Conservation (phyloP, 2,113 vertebrate genomes). For the Melanerpes aurifrons region DNA sequence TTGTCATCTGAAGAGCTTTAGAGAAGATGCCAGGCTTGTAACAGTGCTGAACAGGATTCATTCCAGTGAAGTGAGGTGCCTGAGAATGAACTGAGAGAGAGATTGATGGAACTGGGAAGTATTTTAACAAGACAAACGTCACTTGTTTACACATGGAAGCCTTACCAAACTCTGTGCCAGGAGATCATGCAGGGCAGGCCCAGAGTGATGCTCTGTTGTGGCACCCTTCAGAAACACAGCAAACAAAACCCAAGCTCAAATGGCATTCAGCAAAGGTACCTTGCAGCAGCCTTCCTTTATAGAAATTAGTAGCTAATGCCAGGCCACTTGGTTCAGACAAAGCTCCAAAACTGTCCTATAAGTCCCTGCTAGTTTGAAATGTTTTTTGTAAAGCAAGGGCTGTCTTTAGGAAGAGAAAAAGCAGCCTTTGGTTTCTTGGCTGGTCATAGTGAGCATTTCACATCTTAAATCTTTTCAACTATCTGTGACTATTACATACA, state of each 20-base stretch:
- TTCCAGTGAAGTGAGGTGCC: not conserved
- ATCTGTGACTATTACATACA: conserved; percentile 22
- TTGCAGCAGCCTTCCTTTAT: not conserved
- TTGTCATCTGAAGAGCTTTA: not conserved
- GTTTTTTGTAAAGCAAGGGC: not conserved
- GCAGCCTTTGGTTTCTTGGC: conserved; percentile 13
- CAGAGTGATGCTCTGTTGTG: not conserved
- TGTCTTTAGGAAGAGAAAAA: not conserved
- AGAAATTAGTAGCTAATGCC: not conserved
- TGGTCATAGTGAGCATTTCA: not conserved
- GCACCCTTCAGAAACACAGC: not conserved
- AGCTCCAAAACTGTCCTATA: not conserved
- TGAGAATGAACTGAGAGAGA: not conserved
- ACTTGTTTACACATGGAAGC: not conserved
- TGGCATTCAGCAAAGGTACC: not conserved
- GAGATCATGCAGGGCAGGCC: not conserved
- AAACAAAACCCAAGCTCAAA: not conserved
- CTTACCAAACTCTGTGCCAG: not conserved
- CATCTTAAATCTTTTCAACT: conserved; percentile 37
- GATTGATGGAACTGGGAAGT: not conserved
- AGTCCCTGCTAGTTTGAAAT: not conserved
- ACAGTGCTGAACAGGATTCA: not conserved
- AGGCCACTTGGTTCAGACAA: not conserved
- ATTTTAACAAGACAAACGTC: not conserved
- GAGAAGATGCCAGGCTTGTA: not conserved